These are phyloP conservation scores for Cygnus atratus DNA, from an alignment of 2,113 vertebrate genomes.

Conservation along the genomic window DNA sequence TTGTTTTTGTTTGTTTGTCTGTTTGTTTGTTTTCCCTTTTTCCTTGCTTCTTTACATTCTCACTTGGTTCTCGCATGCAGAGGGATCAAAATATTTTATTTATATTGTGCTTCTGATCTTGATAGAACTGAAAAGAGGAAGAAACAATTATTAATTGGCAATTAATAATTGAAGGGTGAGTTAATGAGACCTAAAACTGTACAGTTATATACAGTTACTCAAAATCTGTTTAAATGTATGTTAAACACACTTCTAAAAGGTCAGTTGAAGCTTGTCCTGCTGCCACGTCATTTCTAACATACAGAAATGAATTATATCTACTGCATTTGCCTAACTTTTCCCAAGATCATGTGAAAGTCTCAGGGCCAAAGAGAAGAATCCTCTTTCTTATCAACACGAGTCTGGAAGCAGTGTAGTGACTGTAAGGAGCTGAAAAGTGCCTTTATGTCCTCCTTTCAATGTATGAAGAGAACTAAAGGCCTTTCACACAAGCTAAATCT, in stretches of 20 bases:
- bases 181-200: background rate
- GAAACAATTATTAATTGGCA: background rate
- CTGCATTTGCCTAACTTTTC: background rate
- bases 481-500: background rate
- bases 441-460: background rate
- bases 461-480: background rate
- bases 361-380: background rate
- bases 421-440: background rate
- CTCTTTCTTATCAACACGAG: background rate
- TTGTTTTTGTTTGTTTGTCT: background rate
- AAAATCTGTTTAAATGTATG: background rate
- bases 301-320: background rate
- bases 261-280: background rate
- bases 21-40: background rate
- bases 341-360: background rate
- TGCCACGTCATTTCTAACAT: background rate
- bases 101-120: background rate
- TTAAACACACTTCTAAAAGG: background rate
- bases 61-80: background rate
- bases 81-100: background rate
- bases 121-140: background rate
- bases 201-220: background rate
- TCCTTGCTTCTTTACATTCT: background rate
- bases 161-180: background rate
- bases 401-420: background rate